Evolutionary conservation across 2,888 invertebrate species (phyloP).

Genomic region (Stenchaetothrips biformis): DNA sequence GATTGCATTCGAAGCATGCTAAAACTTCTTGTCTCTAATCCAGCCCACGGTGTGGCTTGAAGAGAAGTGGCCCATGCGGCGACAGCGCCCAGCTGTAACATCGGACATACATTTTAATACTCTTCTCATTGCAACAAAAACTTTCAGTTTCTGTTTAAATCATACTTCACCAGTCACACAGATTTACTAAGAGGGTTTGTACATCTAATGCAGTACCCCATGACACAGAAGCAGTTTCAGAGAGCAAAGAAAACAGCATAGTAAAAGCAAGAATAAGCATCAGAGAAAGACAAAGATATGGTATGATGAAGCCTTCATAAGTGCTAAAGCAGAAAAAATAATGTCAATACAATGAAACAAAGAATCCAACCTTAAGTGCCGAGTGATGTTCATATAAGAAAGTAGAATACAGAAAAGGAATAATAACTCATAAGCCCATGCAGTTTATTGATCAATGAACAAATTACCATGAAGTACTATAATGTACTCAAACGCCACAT

Average conservation of each 20-base stretch:
- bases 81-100: slow-evolving; percentile 59
- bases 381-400: neutral
- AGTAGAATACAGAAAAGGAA: neutral
- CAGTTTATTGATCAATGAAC: slow-evolving; percentile 1
- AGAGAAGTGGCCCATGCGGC: slow-evolving; percentile 72
- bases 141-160: slow-evolving; percentile 9
- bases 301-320: no score
- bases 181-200: no score
- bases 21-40: slow-evolving; percentile 34
- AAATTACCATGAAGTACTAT: no score
- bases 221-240: no score
- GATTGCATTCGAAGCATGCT: neutral
- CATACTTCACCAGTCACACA: neutral
- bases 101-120: slow-evolving; percentile 27
- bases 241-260: no score
- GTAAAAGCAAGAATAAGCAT: no score
- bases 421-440: neutral
- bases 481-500: no score
- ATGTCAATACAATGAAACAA: no score
- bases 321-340: no score
- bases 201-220: no score
- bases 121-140: slow-evolving; percentile 29
- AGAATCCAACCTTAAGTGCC: neutral
- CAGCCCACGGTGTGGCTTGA: slow-evolving; percentile 79
- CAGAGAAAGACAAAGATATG: no score